phyloP scores from a whole-genome alignment of 2,113 vertebrate genomes.

The Ochotona princeps region DNA sequence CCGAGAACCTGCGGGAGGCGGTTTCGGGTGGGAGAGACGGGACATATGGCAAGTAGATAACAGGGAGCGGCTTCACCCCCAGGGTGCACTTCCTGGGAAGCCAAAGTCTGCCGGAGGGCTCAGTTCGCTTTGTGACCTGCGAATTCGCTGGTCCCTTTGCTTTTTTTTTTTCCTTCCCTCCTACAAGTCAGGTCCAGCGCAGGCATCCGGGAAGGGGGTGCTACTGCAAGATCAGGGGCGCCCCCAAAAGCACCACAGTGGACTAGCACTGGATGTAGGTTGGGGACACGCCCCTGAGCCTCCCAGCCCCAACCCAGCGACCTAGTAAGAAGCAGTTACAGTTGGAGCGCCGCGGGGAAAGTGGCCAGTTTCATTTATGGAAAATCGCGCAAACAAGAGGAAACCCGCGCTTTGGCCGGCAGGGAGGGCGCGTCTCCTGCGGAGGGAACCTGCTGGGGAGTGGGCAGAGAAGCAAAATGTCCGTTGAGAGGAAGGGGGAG shows the following conservation, averaged over 20 bases:
- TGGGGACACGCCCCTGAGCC: neutral
- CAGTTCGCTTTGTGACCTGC: neutral
- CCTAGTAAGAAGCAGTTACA: neutral
- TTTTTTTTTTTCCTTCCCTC: neutral
- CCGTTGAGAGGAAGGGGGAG: neutral
- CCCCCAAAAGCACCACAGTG: neutral
- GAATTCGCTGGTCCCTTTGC: neutral
- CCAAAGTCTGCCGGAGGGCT: neutral
- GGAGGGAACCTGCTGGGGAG: neutral
- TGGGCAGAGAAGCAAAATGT: slow-evolving; percentile 4
- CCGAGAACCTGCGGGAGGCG: slow-evolving; percentile 60
- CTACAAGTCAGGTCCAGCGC: neutral
- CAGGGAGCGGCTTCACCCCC: neutral
- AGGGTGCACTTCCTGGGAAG: neutral
- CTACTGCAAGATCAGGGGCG: too few relatives aligned
- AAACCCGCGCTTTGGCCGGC: neutral
- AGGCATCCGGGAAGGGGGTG: neutral
- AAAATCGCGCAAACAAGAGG: neutral
- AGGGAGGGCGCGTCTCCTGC: neutral
- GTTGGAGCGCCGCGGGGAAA: neutral
- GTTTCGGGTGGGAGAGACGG: slow-evolving; percentile 50
- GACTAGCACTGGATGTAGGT: neutral
- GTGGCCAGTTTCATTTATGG: neutral
- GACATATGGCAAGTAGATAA: slow-evolving; percentile 54
- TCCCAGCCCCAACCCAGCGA: neutral